These are phyloP conservation scores for Clitarchus hookeri DNA, from an alignment of 2,888 invertebrate genomes.

Conservation along the genomic window DNA sequence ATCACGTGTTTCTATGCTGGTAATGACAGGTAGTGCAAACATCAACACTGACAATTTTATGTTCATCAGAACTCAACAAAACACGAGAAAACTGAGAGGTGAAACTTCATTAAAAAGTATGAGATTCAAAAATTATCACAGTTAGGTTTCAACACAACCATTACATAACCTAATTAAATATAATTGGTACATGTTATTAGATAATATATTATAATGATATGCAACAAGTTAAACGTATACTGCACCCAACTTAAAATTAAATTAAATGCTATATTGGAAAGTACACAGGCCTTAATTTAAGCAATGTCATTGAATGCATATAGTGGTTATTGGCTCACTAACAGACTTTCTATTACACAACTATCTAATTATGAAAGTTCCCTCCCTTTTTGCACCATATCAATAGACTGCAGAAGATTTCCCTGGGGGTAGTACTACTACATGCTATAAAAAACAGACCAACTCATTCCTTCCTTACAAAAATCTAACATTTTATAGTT, in stretches of 20 bases:
- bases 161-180: neutral
- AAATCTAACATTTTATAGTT: too few relatives aligned
- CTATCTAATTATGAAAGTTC: neutral
- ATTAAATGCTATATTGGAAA: neutral
- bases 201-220: neutral
- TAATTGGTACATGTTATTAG: neutral
- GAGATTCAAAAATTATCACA: conserved; percentile 4
- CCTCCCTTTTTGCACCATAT: neutral
- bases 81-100: neutral
- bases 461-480: too few relatives aligned
- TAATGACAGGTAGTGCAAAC: too few relatives aligned
- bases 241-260: neutral
- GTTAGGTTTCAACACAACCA: neutral
- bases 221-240: neutral
- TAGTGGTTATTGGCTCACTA: neutral
- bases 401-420: too few relatives aligned
- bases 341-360: neutral
- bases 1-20: too few relatives aligned
- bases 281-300: neutral
- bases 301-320: neutral
- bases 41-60: too few relatives aligned
- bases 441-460: too few relatives aligned
- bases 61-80: too few relatives aligned
- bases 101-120: neutral
- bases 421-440: too few relatives aligned